Percentiles rank a stretch among this genome's conserved stretches.
Conservation (phyloP, 2,888 invertebrate genomes). For the Aphrophora alni region DNA sequence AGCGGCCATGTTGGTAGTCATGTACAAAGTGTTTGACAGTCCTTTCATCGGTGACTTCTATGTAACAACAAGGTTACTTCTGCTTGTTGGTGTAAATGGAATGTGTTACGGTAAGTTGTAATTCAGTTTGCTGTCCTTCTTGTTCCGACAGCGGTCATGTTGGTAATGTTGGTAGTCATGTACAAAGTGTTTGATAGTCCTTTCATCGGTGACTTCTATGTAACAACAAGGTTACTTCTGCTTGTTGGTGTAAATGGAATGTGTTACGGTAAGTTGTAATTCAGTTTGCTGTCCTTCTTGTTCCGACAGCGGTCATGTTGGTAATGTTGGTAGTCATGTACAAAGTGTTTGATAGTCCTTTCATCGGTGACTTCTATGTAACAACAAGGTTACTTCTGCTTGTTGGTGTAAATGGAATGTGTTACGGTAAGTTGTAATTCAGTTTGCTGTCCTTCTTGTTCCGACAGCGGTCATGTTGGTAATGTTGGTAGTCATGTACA, state of each 20-base stretch:
- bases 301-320: slow-evolving; percentile 51
- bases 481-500: slow-evolving; percentile 52
- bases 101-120: slow-evolving; percentile 53
- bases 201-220: slow-evolving; percentile 51
- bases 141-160: slow-evolving; percentile 50
- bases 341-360: slow-evolving; percentile 52
- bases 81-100: slow-evolving; percentile 52
- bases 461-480: slow-evolving; percentile 51
- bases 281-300: slow-evolving; percentile 51
- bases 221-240: slow-evolving; percentile 49
- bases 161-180: slow-evolving; percentile 52
- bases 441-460: slow-evolving; percentile 50
- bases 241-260: slow-evolving; percentile 53
- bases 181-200: slow-evolving; percentile 52
- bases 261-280: slow-evolving; percentile 52
- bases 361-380: slow-evolving; percentile 51
- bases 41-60: slow-evolving; percentile 52
- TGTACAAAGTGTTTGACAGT: slow-evolving; percentile 52
- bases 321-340: slow-evolving; percentile 53
- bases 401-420: slow-evolving; percentile 53
- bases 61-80: slow-evolving; percentile 48
- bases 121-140: slow-evolving; percentile 51
- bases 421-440: slow-evolving; percentile 52
- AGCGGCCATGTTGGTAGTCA: slow-evolving; percentile 50
- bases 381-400: slow-evolving; percentile 49